Percentiles rank a stretch among this genome's conserved stretches.
These are phyloP conservation scores for Neodiprion pinetum DNA, from an alignment of 1,140 invertebrate species.

Conservation along the genomic window DNA sequence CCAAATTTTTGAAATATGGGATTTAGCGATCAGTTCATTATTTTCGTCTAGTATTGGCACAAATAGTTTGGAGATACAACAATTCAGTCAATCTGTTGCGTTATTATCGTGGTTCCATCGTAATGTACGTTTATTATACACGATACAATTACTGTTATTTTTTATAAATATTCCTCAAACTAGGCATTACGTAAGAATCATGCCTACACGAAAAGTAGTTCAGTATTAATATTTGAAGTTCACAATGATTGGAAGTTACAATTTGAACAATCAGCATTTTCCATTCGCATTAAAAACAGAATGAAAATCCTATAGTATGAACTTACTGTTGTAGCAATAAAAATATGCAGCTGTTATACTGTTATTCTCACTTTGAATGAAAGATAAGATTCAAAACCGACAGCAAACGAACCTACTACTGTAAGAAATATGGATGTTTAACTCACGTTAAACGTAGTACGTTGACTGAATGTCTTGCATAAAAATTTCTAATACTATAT, in stretches of 20 bases:
- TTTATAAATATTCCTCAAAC: not conserved
- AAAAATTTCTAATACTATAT: no score
- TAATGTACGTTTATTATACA: not conserved
- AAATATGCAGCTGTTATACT: not conserved
- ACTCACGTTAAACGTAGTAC: no score
- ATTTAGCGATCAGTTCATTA: not conserved
- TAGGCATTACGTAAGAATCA: not conserved
- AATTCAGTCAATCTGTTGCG: no score
- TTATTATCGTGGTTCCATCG: not conserved
- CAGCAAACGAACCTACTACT: no score
- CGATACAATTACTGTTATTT: not conserved
- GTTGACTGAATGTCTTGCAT: no score
- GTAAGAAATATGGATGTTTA: no score
- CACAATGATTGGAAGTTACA: not conserved
- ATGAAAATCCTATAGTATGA: not conserved
- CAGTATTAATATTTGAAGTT: not conserved
- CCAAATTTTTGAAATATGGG: not conserved
- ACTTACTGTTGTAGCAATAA: no score
- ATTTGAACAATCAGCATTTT: not conserved
- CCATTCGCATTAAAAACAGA: not conserved
- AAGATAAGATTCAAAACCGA: not conserved
- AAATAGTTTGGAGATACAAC: not conserved
- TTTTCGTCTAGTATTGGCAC: not conserved
- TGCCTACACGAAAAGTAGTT: not conserved
- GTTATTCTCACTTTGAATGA: not conserved